Evolutionary conservation across 2,888 invertebrate genomes (phyloP).

Genomic region (Icerya purchasi): DNA sequence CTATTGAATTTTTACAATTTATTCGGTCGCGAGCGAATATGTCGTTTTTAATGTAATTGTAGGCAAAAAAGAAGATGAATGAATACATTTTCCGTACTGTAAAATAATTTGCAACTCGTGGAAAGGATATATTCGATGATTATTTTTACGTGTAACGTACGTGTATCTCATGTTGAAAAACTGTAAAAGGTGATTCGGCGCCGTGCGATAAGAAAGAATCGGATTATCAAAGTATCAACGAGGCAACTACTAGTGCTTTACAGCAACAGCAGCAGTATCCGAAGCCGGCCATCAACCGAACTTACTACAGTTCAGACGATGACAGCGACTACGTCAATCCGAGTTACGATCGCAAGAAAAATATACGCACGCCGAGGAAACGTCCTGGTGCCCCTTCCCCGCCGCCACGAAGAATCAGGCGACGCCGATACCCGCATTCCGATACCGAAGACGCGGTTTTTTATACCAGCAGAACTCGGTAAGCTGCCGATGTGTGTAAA

Average conservation of each 20-base stretch:
- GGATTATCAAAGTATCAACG: constrained; percentile 11
- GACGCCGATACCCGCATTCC: constrained; percentile 20
- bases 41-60: no score
- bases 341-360: neutral
- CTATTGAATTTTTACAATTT: no score
- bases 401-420: constrained; percentile 1
- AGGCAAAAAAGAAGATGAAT: no score
- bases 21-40: no score
- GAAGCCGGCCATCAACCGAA: constrained; percentile 4
- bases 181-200: neutral
- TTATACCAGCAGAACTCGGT: no score
- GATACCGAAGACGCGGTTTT: constrained; percentile 22
- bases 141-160: no score
- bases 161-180: no score
- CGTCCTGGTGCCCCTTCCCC: constrained; percentile 8
- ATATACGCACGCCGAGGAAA: constrained; percentile 1
- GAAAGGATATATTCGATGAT: no score
- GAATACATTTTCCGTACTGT: no score
- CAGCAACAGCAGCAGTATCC: neutral
- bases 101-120: no score
- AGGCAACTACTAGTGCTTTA: constrained; percentile 3
- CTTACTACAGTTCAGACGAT: constrained; percentile 11
- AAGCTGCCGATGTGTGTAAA: no score
- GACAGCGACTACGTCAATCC: constrained; percentile 1
- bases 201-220: constrained; percentile 10